Base-by-base conservation (phyloP, 2,797 vertebrate genomes). In the Taenioides sp. region DNA sequence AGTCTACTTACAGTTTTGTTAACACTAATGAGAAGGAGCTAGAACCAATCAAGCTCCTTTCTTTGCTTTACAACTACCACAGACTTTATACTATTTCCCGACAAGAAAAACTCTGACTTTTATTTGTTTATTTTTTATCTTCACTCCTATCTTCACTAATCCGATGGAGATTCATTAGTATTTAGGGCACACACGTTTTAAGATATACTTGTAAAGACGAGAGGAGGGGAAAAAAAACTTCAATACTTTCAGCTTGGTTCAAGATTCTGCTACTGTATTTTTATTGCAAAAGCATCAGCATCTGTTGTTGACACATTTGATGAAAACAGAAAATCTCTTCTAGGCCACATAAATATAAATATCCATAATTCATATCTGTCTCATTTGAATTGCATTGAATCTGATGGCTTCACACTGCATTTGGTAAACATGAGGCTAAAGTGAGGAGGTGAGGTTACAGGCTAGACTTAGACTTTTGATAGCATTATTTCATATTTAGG, bases 401-500 rank as follows among this genome's bases (percentile, higher is more conserved):
- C 66, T 2, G 65, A 61, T 20, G 68, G 23, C 54, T 75, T 65
- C 71, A 71, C 58, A 76, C 52, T 20, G 27, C 37, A 80, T 84
- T 76, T 74, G 66, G 68, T 67, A 72, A 18, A 74, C 54, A 68
- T n/a, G 64, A 20, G 70, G 31, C 72, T 64, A 10, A 50, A 17
- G 47, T 66, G 16, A 66, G 16, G 28, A 20, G 23, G 40, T 10
- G 23, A 65, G 64, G 64, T 49, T 27, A 37, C 12, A 17, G 2
- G 17, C 28, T 50, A 50, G 3, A 52, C 17, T 18, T 49, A 62
- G 27, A 70, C 65, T 37, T 37, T n/a, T 62, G 60, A 62, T 62
- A 20, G 59, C 28, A 31, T 31, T 31, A 18, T 60, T 34, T 60
- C 4, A 27, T 60, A 31, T 62, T 34, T n/a, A 62, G 34, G 27